phyloP scores from a whole-genome alignment of 1,140 invertebrate species.

The Amphibalanus amphitrite region DNA sequence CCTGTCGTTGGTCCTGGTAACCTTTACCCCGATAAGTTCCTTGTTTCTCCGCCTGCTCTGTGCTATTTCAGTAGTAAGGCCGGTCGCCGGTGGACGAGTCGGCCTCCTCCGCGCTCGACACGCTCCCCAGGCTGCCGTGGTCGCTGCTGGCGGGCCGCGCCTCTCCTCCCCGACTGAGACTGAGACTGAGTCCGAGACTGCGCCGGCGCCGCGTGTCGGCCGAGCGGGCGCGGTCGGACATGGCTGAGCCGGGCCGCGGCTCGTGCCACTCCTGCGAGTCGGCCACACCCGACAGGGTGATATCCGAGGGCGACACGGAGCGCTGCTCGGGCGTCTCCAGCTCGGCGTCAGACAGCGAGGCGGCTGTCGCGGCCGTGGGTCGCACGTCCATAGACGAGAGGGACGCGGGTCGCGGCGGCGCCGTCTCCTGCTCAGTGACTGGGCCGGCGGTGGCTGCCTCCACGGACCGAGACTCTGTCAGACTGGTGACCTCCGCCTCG shows the following conservation, averaged over 20 bases:
- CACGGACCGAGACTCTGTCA: not conserved
- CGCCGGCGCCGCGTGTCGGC: too few relatives aligned
- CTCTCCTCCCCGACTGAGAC: not conserved
- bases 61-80: not conserved
- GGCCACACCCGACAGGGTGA: not conserved
- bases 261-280: not conserved
- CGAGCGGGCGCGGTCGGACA: not conserved
- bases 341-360: not conserved
- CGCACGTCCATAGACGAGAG: not conserved
- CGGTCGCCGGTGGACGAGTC: not conserved
- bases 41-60: too few relatives aligned
- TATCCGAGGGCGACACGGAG: not conserved
- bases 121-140: not conserved
- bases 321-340: not conserved
- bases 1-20: too few relatives aligned
- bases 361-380: too few relatives aligned
- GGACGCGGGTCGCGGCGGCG: not conserved
- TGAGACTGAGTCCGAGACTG: not conserved
- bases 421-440: too few relatives aligned
- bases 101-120: not conserved
- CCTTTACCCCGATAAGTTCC: too few relatives aligned
- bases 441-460: not conserved
- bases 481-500: not conserved
- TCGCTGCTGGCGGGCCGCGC: not conserved
- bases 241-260: not conserved